These are phyloP conservation scores for Bothrops alternatus DNA, from an alignment of 2,797 vertebrate species.

Conservation along the genomic window DNA sequence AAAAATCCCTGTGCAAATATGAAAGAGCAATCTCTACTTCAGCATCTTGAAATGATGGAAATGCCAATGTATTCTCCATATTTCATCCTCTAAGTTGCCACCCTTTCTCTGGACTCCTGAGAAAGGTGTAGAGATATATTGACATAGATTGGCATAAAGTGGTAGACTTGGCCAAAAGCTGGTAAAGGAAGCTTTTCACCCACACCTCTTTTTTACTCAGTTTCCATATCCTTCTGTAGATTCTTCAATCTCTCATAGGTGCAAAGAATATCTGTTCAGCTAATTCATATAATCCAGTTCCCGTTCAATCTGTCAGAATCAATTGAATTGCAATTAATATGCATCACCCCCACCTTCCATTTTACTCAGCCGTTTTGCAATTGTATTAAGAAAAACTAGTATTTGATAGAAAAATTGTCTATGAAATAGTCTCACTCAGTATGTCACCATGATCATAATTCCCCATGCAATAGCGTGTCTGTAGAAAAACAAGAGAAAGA, in stretches of 20 bases:
- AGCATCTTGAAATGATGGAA: constrained; percentile 42
- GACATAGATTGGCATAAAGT: constrained; percentile 22
- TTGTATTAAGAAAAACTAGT: constrained; percentile 68
- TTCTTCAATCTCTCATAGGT: constrained; percentile 59
- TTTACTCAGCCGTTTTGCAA: constrained; percentile 75
- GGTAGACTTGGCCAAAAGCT: constrained; percentile 39
- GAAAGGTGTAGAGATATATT: neutral
- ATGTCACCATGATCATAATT: constrained; percentile 79
- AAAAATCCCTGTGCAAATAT: constrained; percentile 31
- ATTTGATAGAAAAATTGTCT: constrained; percentile 75
- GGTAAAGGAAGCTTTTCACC: constrained; percentile 46
- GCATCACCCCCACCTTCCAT: constrained; percentile 59
- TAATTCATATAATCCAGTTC: constrained; percentile 57
- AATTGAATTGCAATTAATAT: constrained; percentile 65
- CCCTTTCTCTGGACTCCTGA: constrained; percentile 20
- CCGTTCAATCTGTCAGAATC: constrained; percentile 59
- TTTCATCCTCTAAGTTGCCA: neutral
- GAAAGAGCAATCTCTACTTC: constrained; percentile 35
- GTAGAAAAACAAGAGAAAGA: constrained; percentile 34
- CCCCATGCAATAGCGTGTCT: constrained; percentile 77
- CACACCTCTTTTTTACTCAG: constrained; percentile 36
- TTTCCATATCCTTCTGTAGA: constrained; percentile 43
- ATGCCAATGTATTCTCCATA: neutral
- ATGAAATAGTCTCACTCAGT: constrained; percentile 73
- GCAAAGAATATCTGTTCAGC: constrained; percentile 45